Evolutionary conservation across 2,797 vertebrate genomes (phyloP).

Genomic region (Lerista edwardsae): DNA sequence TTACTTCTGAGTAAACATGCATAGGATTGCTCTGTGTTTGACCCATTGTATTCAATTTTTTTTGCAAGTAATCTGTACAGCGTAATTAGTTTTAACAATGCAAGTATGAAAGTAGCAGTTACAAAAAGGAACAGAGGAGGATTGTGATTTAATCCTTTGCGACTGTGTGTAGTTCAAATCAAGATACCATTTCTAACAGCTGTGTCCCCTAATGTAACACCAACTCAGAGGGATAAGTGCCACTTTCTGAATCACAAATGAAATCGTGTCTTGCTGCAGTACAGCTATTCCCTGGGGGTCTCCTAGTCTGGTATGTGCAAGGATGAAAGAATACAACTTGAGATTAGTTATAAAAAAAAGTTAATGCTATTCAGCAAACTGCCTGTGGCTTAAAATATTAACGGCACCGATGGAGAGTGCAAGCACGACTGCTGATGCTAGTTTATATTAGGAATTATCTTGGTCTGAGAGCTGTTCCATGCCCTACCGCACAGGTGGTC

Average conservation of each 20-base stretch:
- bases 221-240: background rate
- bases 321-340: constrained; percentile 15
- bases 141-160: constrained; percentile 14
- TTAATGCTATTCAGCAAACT: constrained; percentile 13
- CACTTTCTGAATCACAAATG: constrained; percentile 19
- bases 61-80: constrained; percentile 5
- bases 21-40: no score
- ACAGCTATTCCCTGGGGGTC: background rate
- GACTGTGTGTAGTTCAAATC: background rate
- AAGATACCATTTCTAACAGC: constrained; percentile 20
- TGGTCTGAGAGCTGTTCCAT: background rate
- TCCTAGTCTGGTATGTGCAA: background rate
- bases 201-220: constrained; percentile 12
- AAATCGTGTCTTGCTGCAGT: constrained; percentile 9
- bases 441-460: constrained; percentile 1
- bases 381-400: constrained; percentile 4
- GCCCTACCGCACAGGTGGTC: no score
- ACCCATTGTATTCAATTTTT: background rate
- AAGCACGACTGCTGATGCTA: constrained; percentile 4
- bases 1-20: no score
- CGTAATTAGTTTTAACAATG: background rate
- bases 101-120: background rate
- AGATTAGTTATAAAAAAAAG: background rate
- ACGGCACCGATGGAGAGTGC: constrained; percentile 5
- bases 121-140: background rate